Base-by-base conservation (phyloP, 2,888 invertebrate species). In the Orthosia gracilis region DNA sequence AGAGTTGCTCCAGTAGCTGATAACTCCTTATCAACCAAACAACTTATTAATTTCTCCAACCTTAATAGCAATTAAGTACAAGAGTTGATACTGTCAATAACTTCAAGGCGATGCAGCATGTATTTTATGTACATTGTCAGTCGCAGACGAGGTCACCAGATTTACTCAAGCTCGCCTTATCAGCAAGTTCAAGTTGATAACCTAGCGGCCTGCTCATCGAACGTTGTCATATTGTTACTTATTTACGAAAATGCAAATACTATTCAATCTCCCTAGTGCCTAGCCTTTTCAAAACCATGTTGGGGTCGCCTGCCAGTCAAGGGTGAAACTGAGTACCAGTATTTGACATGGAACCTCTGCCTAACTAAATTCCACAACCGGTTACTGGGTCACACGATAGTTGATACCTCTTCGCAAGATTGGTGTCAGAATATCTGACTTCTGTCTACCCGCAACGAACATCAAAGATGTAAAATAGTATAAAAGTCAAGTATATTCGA, bases 111-210 rank as follows among this genome's bases (percentile, higher is more conserved):
- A 77, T 58, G 40, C 26, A 66, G 47, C 7, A 23, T 69, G 69
- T 57, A 13, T 58, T 62, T 59, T 65, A 58, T 68, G 64, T 66
- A 76, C 26, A 70, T 62, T 69, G 67, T 61, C 21, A 47, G 49
- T 54, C 23, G 31, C 69, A 70, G 84, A 62, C 74, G 72, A 73
- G 86, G 84, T 77, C 84, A 70, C 18, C 61, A 54, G 84, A 80
- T 77, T 84, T 75, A 67, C 70, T 59, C 80, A 86, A 80, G 84
- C 69, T 55, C 68, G 47, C 52, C n/a, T 58, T 84, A 86, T 86
- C 87, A 62, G 54, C 58, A 66, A 71, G 85, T 81, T 72, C 69
- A 66, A 31, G 26, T 12, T 55, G 84, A 85, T 85, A 85, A 74
- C 84, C 82, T 49, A 45, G 15, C n/a, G 59, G 58, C 50, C 61